Base-by-base conservation (phyloP, 2,888 invertebrate species). In the Merodon equestris region DNA sequence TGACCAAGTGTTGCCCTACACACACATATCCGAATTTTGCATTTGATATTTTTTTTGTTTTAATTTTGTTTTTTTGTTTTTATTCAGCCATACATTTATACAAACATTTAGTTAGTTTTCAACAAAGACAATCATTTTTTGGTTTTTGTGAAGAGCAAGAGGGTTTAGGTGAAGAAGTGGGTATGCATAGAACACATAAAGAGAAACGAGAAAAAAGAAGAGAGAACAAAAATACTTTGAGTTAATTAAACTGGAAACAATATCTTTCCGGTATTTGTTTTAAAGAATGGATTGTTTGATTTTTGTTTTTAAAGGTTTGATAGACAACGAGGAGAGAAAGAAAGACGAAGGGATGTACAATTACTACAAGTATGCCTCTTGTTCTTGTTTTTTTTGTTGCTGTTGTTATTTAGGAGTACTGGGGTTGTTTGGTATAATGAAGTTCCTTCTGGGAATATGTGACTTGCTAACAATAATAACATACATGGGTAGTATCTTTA, bases 1-100 rank as follows among this genome's bases (percentile, higher is more conserved):
- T 89, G 89, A 85, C 89, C 88, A 86, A 89, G 87, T 83, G 88
- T 88, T 84, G 89, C 85, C 87, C 89, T 89, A 88, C 85, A 86
- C 85, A 86, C 84, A 84, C 85, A 85, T 71, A 81, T 74, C 74
- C 68, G 27, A 79, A 81, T 81, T 73, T 74, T 81, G 75, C 66
- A 64, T 71, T 53, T 44, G 38, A 34, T 51, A 40, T 57, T 63
- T 47, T 38, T 74, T 66, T 77, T 57, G 51, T 56, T 54, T 63
- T 48, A n/a, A 40, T 57, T 63, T 47, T 38, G 68, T 66, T 77
- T 57, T 44, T 56, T 54, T 63, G 40, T 70, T 44, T 63, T 40
- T 57, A 53, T 79, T 79, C 74, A 74, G 79, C 79, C 79, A 79
- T 60, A 77, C 77, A 79, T 79, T 74, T 70, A 79, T 74, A 74